Evolutionary conservation across 2,797 vertebrate species (phyloP).

Genomic region (Melanotaenia nigrans): DNA sequence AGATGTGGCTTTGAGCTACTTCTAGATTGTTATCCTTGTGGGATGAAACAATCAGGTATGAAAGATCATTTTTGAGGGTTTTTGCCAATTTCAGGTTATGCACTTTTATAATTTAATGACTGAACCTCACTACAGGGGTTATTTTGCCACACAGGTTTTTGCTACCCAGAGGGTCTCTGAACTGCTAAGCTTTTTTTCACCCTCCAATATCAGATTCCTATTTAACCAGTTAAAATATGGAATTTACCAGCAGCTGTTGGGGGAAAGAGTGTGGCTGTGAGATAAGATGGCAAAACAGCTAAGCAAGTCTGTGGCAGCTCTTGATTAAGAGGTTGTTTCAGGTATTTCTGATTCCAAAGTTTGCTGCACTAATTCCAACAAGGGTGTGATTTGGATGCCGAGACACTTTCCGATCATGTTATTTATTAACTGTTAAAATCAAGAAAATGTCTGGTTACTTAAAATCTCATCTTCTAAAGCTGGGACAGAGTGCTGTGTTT

Average conservation of each 20-base stretch:
- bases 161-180: slow-evolving; percentile 30
- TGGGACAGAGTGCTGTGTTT: slow-evolving; percentile 30
- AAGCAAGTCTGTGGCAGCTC: slow-evolving; percentile 39
- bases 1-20: slow-evolving; percentile 35
- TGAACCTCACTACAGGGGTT: slow-evolving; percentile 25
- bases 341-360: slow-evolving; percentile 42
- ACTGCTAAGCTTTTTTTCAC: slow-evolving; percentile 19
- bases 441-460: slow-evolving; percentile 20
- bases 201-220: slow-evolving; percentile 28
- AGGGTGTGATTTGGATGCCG: slow-evolving; percentile 17
- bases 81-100: slow-evolving; percentile 37
- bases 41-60: slow-evolving; percentile 33
- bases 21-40: slow-evolving; percentile 53
- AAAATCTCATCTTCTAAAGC: slow-evolving; percentile 24
- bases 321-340: slow-evolving; percentile 37
- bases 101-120: slow-evolving; percentile 25
- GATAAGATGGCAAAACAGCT: slow-evolving; percentile 73
- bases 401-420: slow-evolving; percentile 10
- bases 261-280: slow-evolving; percentile 55
- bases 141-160: slow-evolving; percentile 24
- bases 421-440: slow-evolving; percentile 9
- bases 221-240: slow-evolving; percentile 44
- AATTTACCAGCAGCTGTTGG: slow-evolving; percentile 46
- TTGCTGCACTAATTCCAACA: slow-evolving; percentile 4
- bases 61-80: slow-evolving; percentile 32